These are phyloP conservation scores for Gambusia affinis DNA, from an alignment of 2,113 vertebrate species.

Conservation along the genomic window DNA sequence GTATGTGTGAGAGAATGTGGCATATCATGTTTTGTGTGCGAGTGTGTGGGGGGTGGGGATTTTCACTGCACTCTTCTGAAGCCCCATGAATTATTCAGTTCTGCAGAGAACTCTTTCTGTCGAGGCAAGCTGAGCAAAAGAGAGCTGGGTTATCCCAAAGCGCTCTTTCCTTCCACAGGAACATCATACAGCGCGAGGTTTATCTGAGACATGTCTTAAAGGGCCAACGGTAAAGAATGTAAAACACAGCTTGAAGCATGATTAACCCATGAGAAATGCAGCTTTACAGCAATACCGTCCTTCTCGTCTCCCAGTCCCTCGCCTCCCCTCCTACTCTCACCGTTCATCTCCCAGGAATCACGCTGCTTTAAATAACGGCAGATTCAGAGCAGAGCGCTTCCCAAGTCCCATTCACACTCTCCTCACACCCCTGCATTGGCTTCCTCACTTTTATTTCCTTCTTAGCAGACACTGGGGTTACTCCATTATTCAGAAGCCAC, in stretches of 20 bases:
- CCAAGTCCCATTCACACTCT: conserved; percentile 22
- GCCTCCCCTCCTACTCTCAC: conserved; percentile 3
- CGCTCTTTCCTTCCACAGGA: conserved; percentile 39
- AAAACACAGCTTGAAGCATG: conserved; percentile 1
- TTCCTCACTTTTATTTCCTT: conserved; percentile 32
- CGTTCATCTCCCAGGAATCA: conserved; percentile 39
- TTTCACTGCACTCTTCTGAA: conserved; percentile 73
- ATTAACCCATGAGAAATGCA: conserved; percentile 14
- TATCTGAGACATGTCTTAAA: conserved; percentile 26
- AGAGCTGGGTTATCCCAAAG: conserved; percentile 54
- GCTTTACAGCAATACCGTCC: conserved; percentile 4
- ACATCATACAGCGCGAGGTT: conserved; percentile 34
- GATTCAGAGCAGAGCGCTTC: conserved; percentile 21
- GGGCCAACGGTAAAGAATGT: conserved; percentile 2
- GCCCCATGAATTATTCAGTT: conserved; percentile 81
- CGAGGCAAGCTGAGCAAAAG: conserved; percentile 54
- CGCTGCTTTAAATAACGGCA: conserved; percentile 37
- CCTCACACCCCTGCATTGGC: conserved; percentile 18
- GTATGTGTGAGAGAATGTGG: conserved; percentile 37
- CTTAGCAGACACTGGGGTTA: conserved; percentile 47
- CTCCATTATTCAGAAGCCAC: conserved; percentile 74
- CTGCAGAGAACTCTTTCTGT: conserved; percentile 75
- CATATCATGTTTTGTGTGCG: conserved; percentile 60
- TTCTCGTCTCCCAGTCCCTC: background rate
- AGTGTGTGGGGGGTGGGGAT: conserved; percentile 61